Evolutionary conservation across 2,888 invertebrate species (phyloP).

Genomic region (Ectobius pallidus): DNA sequence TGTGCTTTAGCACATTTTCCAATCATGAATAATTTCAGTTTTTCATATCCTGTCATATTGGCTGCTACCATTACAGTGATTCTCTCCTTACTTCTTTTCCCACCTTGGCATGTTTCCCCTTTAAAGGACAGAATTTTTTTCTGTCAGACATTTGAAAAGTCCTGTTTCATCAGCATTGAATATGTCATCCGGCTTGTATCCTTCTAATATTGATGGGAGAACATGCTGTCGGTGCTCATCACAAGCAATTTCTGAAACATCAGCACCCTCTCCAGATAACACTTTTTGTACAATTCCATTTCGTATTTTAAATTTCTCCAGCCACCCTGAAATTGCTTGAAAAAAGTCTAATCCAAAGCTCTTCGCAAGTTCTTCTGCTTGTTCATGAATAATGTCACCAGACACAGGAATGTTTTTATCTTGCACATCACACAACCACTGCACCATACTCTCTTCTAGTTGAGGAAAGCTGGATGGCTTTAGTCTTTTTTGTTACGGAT

Average conservation of each 20-base stretch:
- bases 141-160: too few species aligned
- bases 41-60: neutral
- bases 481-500: neutral
- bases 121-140: neutral
- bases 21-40: neutral
- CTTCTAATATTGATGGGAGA: too few species aligned
- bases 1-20: neutral
- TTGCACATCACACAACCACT: neutral
- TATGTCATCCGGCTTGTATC: too few species aligned
- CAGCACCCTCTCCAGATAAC: neutral
- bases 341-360: neutral
- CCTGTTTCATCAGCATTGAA: too few species aligned
- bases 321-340: neutral
- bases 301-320: constrained; percentile 1
- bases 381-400: neutral
- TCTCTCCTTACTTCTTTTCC: neutral
- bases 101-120: neutral
- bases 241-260: too few species aligned
- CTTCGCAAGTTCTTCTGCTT: neutral
- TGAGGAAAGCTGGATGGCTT: neutral
- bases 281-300: neutral
- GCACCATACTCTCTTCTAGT: neutral
- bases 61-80: neutral
- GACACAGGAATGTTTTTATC: neutral
- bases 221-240: too few species aligned